Evolutionary conservation across 2,797 vertebrate species (phyloP).

Genomic region (Denticeps clupeoides): DNA sequence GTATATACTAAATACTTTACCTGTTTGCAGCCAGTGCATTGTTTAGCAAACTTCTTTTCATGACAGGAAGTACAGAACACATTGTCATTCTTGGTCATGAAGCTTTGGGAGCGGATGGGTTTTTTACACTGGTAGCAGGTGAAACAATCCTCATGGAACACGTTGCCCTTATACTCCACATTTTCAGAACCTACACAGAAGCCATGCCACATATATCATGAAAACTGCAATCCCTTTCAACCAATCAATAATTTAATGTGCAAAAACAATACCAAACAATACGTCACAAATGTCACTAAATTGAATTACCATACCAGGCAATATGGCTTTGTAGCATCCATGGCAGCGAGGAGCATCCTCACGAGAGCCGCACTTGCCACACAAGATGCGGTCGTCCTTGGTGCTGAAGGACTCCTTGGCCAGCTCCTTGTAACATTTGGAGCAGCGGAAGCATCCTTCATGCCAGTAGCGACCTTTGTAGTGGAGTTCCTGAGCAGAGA

Average conservation of each 20-base stretch:
- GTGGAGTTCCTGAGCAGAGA: constrained; percentile 72
- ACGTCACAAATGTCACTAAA: too few species aligned
- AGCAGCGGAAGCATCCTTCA: constrained; percentile 81
- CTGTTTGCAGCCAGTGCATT: constrained; percentile 83
- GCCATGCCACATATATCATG: neutral
- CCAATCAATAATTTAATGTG: too few species aligned
- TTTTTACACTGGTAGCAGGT: constrained; percentile 81
- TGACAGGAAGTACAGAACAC: constrained; percentile 85
- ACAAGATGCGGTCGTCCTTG: constrained; percentile 86
- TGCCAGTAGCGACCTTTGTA: constrained; percentile 92
- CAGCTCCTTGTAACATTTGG: constrained; percentile 82
- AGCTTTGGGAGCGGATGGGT: constrained; percentile 83
- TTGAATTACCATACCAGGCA: constrained; percentile 64
- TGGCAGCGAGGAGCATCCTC: constrained; percentile 81
- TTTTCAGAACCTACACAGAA: constrained; percentile 69
- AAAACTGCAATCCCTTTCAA: too few species aligned
- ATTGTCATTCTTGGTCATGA: constrained; percentile 82
- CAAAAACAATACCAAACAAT: too few species aligned
- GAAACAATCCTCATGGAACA: constrained; percentile 94
- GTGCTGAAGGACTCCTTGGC: constrained; percentile 85
- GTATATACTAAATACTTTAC: constrained; percentile 38
- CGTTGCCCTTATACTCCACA: constrained; percentile 87
- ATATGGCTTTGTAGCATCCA: constrained; percentile 82
- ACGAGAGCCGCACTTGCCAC: constrained; percentile 74
- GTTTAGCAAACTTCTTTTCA: constrained; percentile 87